A percentile compares a stretch with the other conserved stretches of the same genome.
phyloP scores from a whole-genome alignment of 2,797 vertebrate species.

The Xyrichtys novacula region DNA sequence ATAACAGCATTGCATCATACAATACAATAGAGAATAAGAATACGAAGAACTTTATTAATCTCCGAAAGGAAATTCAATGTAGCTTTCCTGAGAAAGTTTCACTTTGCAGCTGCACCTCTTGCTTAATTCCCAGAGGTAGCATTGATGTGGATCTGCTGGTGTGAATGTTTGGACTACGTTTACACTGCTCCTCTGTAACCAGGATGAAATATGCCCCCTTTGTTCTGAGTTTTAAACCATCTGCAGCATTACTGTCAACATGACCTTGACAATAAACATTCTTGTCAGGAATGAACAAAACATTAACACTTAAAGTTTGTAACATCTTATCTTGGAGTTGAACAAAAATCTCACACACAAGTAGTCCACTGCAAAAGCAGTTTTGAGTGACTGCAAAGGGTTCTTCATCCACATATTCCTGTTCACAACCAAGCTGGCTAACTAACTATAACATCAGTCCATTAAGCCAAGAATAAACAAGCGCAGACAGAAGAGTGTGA shows the following conservation, averaged over 20 bases:
- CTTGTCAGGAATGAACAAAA: neutral
- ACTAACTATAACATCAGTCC: neutral
- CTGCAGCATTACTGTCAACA: slow-evolving; percentile 12
- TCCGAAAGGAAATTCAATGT: too few relatives aligned
- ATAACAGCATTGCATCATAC: neutral
- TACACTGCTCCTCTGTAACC: slow-evolving; percentile 3
- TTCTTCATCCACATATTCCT: neutral
- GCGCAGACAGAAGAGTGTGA: slow-evolving; percentile 36
- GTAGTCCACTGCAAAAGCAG: neutral
- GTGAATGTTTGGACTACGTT: slow-evolving; percentile 13
- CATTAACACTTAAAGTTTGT: neutral
- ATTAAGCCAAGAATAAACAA: neutral
- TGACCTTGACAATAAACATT: slow-evolving; percentile 44
- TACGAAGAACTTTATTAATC: too few relatives aligned
- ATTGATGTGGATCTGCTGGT: neutral
- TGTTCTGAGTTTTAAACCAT: slow-evolving; percentile 14
- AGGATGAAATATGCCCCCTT: slow-evolving; percentile 6
- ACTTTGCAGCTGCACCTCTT: neutral
- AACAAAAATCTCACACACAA: neutral
- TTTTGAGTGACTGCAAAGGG: neutral
- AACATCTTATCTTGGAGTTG: neutral
- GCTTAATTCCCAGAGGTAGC: neutral
- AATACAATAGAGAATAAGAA: too few relatives aligned
- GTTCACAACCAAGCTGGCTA: slow-evolving; percentile 1
- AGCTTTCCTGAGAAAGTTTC: neutral